Evolutionary conservation across 30 jellyfish, hydroid and myxozoan genomes (phyloP).

Genomic region (Turritopsis dohrnii): DNA sequence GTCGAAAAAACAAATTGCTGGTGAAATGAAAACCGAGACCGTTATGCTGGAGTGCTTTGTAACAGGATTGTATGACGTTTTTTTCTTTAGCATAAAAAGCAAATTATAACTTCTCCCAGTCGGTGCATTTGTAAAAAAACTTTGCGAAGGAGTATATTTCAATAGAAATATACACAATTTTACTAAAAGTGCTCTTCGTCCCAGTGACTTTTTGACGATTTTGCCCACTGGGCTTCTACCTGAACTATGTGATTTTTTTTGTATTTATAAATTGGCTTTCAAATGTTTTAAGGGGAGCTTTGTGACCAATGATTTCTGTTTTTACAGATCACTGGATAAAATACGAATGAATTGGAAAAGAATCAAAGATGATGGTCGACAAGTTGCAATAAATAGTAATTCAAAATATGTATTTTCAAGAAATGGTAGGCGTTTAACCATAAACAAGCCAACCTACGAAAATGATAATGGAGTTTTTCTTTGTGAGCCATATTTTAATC

Average conservation of each 20-base stretch:
- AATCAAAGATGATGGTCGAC: not conserved
- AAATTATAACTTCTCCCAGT: too few relatives aligned
- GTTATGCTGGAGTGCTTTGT: conserved; percentile 53
- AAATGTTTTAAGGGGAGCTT: too few relatives aligned
- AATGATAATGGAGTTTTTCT: conserved; percentile 19
- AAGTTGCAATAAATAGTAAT: not conserved
- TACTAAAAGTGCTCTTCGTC: too few relatives aligned
- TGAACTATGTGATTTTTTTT: not conserved
- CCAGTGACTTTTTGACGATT: too few relatives aligned
- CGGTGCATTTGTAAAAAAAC: too few relatives aligned
- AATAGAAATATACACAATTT: too few relatives aligned
- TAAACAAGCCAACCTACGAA: conserved; percentile 2
- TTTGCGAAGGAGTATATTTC: too few relatives aligned
- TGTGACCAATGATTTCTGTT: not conserved
- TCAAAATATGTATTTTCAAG: not conserved
- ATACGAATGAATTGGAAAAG: conserved; percentile 12
- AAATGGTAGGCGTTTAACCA: conserved; percentile 4
- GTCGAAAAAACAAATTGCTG: conserved; percentile 6
- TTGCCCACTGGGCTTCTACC: too few relatives aligned
- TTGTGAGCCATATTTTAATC: not conserved
- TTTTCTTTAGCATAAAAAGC: too few relatives aligned
- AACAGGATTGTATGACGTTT: conserved; percentile 37
- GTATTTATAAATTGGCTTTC: too few relatives aligned
- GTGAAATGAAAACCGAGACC: not conserved
- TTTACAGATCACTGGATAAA: not conserved